Evolutionary conservation across 2,113 vertebrate species (phyloP).

Genomic region (Cisticola juncidis): DNA sequence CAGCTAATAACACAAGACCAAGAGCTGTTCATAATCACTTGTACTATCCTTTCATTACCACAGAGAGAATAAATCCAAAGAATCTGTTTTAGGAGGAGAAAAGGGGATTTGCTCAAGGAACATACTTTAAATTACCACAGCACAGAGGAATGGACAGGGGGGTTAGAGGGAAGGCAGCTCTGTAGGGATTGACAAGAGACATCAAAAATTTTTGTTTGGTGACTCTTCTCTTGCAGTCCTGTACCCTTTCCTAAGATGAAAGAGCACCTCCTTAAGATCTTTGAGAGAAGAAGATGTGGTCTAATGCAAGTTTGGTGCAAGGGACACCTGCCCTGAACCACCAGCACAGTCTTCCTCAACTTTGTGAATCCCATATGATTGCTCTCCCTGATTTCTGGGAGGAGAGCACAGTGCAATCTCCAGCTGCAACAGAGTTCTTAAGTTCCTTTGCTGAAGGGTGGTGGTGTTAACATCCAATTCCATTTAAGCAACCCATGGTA

Average conservation of each 20-base stretch:
- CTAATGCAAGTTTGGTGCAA: background rate
- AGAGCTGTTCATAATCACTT: background rate
- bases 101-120: background rate
- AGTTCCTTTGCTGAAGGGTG: background rate
- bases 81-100: background rate
- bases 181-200: background rate
- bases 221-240: background rate
- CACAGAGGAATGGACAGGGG: fast-evolving
- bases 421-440: background rate
- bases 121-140: background rate
- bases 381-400: background rate
- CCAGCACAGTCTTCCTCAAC: background rate
- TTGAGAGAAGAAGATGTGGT: background rate
- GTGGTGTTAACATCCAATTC: background rate
- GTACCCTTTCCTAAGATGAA: background rate
- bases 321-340: background rate
- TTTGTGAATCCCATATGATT: background rate
- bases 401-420: background rate
- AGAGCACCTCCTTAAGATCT: background rate
- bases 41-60: background rate
- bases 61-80: background rate
- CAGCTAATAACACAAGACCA: background rate
- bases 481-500: background rate
- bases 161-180: background rate
- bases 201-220: background rate